These are phyloP conservation scores for Drosophila nr. perissopoda DNA, from an alignment of 2,888 invertebrate species.

Conservation along the genomic window DNA sequence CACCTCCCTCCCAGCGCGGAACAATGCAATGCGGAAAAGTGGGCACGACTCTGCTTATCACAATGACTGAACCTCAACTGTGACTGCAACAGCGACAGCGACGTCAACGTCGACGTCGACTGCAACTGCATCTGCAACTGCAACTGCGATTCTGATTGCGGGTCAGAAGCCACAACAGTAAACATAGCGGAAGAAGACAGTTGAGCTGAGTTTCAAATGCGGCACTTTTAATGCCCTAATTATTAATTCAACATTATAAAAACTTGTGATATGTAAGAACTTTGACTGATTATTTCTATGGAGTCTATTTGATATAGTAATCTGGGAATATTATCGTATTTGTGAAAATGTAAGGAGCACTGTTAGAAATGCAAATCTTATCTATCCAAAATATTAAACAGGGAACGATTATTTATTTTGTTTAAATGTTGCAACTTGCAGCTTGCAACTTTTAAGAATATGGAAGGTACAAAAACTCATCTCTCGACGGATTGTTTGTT, in stretches of 20 bases:
- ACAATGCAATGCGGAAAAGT: slow-evolving; percentile 65
- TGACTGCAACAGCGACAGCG: slow-evolving; percentile 6
- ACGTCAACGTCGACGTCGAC: not conserved
- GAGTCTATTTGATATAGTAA: not conserved
- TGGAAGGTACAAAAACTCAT: not conserved
- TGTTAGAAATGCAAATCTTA: not conserved
- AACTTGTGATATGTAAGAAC: not conserved
- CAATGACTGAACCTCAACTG: slow-evolving; percentile 27
- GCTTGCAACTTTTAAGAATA: not conserved
- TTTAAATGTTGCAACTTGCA: not conserved
- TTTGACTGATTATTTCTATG: not conserved
- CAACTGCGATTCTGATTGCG: not conserved
- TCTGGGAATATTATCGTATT: not conserved
- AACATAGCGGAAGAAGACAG: not conserved
- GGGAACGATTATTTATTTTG: not conserved
- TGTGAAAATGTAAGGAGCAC: not conserved
- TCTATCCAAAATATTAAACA: not conserved
- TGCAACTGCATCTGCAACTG: not conserved
- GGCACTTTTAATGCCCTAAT: not conserved
- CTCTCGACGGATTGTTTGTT: not conserved
- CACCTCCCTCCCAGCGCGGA: slow-evolving; percentile 36
- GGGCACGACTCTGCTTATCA: slow-evolving; percentile 30
- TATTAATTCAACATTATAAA: not conserved
- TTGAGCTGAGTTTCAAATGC: not conserved
- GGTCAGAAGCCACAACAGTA: not conserved